Percentiles rank a stretch among this genome's conserved stretches.
These are phyloP conservation scores for Rostratula benghalensis DNA, from an alignment of 2,113 vertebrate species.

Conservation along the genomic window DNA sequence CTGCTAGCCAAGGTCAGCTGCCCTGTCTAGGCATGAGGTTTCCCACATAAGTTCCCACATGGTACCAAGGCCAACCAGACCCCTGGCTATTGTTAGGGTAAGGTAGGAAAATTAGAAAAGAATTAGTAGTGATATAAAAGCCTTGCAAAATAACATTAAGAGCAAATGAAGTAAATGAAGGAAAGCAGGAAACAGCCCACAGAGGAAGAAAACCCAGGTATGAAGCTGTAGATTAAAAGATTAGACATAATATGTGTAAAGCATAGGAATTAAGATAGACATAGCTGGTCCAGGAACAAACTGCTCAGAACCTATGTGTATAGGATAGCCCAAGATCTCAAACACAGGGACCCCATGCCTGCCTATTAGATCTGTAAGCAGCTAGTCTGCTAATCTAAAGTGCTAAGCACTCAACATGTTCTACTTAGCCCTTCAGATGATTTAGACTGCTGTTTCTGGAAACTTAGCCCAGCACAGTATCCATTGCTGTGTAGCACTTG, in stretches of 20 bases:
- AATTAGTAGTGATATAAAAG: not conserved
- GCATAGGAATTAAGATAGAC: not conserved
- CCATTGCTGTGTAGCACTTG: not conserved
- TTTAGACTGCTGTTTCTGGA: not conserved
- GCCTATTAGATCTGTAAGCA: not conserved
- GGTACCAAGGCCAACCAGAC: not conserved
- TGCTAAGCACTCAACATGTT: not conserved
- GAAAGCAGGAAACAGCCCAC: not conserved
- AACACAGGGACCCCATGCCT: not conserved
- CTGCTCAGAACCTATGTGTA: not conserved
- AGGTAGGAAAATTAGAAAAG: not conserved
- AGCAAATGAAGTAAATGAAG: not conserved
- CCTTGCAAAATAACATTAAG: not conserved
- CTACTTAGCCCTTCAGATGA: not conserved
- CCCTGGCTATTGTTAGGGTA: not conserved
- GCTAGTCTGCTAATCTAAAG: not conserved
- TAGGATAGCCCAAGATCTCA: not conserved
- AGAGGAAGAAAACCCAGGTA: not conserved
- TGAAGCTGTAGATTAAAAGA: not conserved
- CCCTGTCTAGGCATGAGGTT: not conserved
- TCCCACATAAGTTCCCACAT: rapidly evolving
- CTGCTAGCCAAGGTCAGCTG: not conserved
- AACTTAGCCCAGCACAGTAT: not conserved
- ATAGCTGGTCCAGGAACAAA: not conserved
- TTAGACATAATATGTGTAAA: not conserved